Evolutionary conservation across 2,888 invertebrate species (phyloP).

Genomic region (Leptopilina syphax): DNA sequence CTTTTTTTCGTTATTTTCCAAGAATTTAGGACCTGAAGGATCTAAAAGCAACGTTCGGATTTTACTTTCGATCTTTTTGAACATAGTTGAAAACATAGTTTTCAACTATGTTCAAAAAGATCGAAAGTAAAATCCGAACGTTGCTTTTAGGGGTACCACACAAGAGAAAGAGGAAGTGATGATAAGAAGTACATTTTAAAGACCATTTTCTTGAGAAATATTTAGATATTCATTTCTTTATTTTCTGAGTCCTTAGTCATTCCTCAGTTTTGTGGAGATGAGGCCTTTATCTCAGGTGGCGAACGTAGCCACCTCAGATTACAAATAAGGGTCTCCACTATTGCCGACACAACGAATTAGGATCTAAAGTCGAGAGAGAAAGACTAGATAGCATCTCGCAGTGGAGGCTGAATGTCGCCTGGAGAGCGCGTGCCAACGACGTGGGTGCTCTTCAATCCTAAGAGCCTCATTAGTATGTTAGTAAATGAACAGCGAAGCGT

Average conservation of each 20-base stretch:
- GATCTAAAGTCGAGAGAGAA: conserved; percentile 59
- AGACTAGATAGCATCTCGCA: conserved; percentile 65
- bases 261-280: no score
- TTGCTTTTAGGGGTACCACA: no score
- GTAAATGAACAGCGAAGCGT: conserved; percentile 57
- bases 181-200: neutral
- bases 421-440: conserved; percentile 60
- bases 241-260: no score
- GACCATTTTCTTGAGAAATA: neutral
- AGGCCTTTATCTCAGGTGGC: conserved; percentile 59
- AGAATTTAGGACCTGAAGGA: no score
- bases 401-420: conserved; percentile 50
- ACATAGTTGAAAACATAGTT: no score
- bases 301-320: conserved; percentile 63
- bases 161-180: no score
- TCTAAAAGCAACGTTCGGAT: no score
- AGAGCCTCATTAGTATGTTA: conserved; percentile 58
- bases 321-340: conserved; percentile 69
- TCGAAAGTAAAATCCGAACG: no score
- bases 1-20: neutral
- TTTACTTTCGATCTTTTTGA: no score
- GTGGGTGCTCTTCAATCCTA: conserved; percentile 50
- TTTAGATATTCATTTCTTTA: no score
- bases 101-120: no score
- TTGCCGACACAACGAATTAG: conserved; percentile 68